phyloP scores from a whole-genome alignment of 2,113 vertebrate species.

The Nicator chloris region DNA sequence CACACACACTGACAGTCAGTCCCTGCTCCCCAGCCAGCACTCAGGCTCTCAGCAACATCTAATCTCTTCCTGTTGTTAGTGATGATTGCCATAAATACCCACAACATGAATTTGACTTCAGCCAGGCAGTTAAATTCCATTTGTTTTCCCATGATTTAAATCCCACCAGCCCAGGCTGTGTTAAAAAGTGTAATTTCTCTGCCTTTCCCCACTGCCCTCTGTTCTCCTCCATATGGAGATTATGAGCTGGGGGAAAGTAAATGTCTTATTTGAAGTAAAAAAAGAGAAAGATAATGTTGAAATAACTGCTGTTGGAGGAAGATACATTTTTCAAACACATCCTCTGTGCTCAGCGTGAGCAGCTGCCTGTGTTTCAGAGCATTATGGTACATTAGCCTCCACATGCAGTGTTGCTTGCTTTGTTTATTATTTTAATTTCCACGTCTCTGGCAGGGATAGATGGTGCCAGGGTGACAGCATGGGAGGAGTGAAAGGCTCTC shows the following conservation, averaged over 20 bases:
- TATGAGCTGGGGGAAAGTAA: constrained; percentile 28
- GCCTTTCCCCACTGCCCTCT: background rate
- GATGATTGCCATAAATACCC: constrained; percentile 25
- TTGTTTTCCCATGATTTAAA: constrained; percentile 55
- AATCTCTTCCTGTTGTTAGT: constrained; percentile 4
- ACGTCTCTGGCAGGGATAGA: background rate
- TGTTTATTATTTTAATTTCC: constrained; percentile 62
- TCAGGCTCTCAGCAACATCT: background rate
- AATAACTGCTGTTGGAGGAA: constrained; percentile 52
- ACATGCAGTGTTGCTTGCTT: background rate
- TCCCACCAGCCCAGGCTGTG: background rate
- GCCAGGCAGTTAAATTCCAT: constrained; percentile 17
- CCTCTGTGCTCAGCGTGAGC: background rate
- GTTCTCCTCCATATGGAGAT: constrained; percentile 6
- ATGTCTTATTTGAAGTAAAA: constrained; percentile 22
- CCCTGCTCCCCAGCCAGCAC: background rate
- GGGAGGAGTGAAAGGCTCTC: background rate
- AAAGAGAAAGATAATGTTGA: constrained; percentile 40
- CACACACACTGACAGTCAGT: background rate
- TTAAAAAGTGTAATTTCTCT: constrained; percentile 36
- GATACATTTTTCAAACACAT: background rate
- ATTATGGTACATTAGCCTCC: constrained; percentile 31
- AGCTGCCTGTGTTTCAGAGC: constrained; percentile 10
- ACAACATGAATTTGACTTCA: background rate
- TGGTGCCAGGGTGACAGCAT: background rate